Evolutionary conservation across 1,140 invertebrate genomes (phyloP), one percentile per base, ranked within the genome.

Genomic region (Formica exsecta): DNA sequence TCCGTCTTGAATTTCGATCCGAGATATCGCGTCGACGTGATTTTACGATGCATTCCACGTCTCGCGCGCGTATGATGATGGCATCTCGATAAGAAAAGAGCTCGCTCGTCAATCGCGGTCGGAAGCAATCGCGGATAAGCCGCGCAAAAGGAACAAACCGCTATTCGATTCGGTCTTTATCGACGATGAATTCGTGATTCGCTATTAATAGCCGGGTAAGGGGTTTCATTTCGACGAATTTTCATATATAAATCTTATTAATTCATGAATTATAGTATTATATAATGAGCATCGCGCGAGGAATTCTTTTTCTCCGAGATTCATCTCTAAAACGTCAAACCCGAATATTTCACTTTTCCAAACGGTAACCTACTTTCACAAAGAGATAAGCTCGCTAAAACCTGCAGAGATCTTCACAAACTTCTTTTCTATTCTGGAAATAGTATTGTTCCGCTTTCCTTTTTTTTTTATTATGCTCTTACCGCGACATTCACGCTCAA

Each of bases 31-130:
- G 3, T 65, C 64, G n/a, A 41, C 25, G 16, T 66, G 70, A 44
- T 29, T 81, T 81, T 73, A 61, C 54, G 79, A 71, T 59, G 25
- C 32, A 22, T n/a, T 77, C 51, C 74, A 13, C 61, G n/a, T 66
- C 75, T 38, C 22, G 22, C 36, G 22, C 48, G 38, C 38, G 36
- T 38, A 71, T 71, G 71, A 71, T 36, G 54, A 73, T 32, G 29
- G 51, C 38, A 81, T 81, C 65, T 81, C 32, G 79, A 73, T 73
- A 44, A 61, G 66, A 59, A 61, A 29, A 22, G 41, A 54, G n/a
- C 64, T 59, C 62, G 4, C 41, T 44, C 32, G 62, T 51, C 41
- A 36, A 73, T 73, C 25, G 77, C 51, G 36, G 54, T 57, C 77
- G 65, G 22, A 68, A 77, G 38, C 75, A 66, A 32, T 36, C 64